phyloP scores from a whole-genome alignment of 2,113 vertebrate genomes.

The Hipposideros armiger region DNA sequence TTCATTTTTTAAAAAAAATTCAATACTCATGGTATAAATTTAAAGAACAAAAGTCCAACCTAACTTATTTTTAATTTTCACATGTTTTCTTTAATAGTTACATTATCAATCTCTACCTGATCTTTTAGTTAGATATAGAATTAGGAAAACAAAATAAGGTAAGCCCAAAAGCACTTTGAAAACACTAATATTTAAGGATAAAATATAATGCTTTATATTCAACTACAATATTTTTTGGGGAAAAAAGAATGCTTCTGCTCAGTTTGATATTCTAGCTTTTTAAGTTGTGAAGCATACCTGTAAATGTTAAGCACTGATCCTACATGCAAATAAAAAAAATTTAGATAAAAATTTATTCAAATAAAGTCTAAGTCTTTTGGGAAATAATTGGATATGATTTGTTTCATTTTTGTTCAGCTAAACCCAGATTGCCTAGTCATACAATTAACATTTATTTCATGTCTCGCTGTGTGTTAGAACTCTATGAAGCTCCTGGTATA shows the following conservation, averaged over 20 bases:
- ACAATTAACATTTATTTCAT: background rate
- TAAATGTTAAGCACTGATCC: background rate
- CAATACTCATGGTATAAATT: background rate
- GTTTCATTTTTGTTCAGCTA: background rate
- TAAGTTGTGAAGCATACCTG: background rate
- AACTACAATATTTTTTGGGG: background rate
- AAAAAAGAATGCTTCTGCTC: background rate
- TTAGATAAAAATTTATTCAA: background rate
- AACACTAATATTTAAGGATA: background rate
- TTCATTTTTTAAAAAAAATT: background rate
- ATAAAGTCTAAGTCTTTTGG: background rate
- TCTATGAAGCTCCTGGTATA: background rate
- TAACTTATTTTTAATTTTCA: constrained; percentile 30
- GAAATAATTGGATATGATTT: background rate
- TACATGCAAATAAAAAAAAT: background rate
- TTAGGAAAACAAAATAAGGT: background rate
- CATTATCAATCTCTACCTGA: background rate
- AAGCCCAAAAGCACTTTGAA: background rate
- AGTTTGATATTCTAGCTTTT: background rate
- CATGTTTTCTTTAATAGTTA: background rate
- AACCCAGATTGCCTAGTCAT: background rate
- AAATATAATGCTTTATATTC: background rate
- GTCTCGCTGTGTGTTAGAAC: background rate
- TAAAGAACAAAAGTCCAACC: background rate
- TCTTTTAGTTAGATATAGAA: background rate